A percentile compares a stretch with the other conserved stretches of the same genome.
Conservation (phyloP, 2,888 invertebrate genomes). For the Idaea straminata region DNA sequence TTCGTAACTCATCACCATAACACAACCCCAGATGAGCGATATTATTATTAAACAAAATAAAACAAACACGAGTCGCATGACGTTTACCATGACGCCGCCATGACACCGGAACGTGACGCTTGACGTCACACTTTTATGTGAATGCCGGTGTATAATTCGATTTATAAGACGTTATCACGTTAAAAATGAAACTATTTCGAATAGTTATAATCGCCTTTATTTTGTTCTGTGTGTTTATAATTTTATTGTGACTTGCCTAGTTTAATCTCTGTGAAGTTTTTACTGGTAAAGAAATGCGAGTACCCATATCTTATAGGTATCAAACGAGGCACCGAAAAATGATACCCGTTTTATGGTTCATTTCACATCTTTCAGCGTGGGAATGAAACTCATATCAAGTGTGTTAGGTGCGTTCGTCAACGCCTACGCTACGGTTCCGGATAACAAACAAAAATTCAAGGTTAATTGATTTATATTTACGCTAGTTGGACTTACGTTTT, state of each 20-base stretch:
- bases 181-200: too few species aligned
- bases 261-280: not conserved
- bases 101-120: too few species aligned
- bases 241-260: not conserved
- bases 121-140: too few species aligned
- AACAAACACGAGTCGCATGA: too few species aligned
- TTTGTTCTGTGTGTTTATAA: too few species aligned
- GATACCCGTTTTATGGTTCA: not conserved
- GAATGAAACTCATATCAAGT: not conserved
- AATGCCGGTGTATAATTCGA: too few species aligned
- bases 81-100: too few species aligned
- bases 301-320: not conserved
- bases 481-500: not conserved
- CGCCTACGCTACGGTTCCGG: conserved; percentile 1
- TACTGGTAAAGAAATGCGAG: not conserved
- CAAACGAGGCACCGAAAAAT: not conserved
- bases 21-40: too few species aligned
- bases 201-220: too few species aligned
- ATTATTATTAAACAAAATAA: too few species aligned
- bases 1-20: too few species aligned
- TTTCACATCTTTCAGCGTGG: not conserved
- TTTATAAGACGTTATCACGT: too few species aligned
- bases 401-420: not conserved
- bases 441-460: not conserved
- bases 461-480: not conserved